Percentiles rank a stretch among this genome's conserved stretches.
Evolutionary conservation across 2,797 vertebrate genomes (phyloP).

Genomic region (Melanotaenia pygmaea): DNA sequence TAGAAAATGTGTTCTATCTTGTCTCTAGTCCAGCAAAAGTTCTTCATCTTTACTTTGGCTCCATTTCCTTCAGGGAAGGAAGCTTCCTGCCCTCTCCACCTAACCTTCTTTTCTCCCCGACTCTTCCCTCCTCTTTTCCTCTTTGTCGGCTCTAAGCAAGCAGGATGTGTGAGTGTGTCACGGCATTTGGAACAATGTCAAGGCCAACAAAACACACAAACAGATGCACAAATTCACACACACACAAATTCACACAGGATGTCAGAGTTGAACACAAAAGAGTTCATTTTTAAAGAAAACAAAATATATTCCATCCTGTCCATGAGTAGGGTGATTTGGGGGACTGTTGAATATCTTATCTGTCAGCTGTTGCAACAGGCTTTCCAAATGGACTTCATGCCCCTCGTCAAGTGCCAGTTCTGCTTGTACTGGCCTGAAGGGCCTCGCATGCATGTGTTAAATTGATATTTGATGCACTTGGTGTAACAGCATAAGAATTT

Average conservation of each 20-base stretch:
- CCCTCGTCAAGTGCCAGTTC: constrained; percentile 31
- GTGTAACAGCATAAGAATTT: constrained; percentile 35
- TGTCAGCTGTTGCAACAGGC: constrained; percentile 75
- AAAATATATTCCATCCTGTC: constrained; percentile 14
- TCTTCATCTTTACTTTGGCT: constrained; percentile 59
- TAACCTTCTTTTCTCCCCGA: constrained; percentile 41
- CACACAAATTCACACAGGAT: constrained; percentile 54
- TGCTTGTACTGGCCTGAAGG: constrained; percentile 14
- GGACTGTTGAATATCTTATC: constrained; percentile 57
- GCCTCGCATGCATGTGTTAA: constrained; percentile 7
- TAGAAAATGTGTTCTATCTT: constrained; percentile 20
- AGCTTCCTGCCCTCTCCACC: constrained; percentile 38
- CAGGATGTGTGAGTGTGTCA: constrained; percentile 76
- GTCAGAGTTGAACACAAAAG: constrained; percentile 26
- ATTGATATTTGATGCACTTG: constrained; percentile 34
- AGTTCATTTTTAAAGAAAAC: constrained; percentile 47
- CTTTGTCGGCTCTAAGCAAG: constrained; percentile 52
- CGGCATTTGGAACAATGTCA: constrained; percentile 69
- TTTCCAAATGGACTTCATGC: constrained; percentile 37
- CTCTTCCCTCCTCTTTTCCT: constrained; percentile 16
- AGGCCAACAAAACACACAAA: constrained; percentile 61
- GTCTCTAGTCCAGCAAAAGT: constrained; percentile 38
- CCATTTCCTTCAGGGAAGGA: constrained; percentile 61
- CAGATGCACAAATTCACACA: constrained; percentile 14
- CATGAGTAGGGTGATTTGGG: not conserved